phyloP scores from a whole-genome alignment of 2,888 invertebrate genomes.

The Apocheima hispidaria region DNA sequence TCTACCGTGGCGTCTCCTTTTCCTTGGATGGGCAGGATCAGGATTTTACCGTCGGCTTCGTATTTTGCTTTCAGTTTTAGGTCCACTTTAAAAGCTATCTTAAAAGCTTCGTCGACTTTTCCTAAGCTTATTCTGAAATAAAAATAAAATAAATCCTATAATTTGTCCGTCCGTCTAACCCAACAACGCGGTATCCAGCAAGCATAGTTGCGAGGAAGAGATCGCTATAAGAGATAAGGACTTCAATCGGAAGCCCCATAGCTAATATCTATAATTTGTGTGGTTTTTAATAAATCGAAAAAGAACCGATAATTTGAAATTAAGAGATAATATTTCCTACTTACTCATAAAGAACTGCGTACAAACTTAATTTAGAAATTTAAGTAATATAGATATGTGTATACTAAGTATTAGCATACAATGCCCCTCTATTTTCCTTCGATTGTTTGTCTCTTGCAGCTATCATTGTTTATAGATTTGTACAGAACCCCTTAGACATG shows the following conservation, averaged over 20 bases:
- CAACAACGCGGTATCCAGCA: no score
- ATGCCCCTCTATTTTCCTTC: conserved; percentile 25
- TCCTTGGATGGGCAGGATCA: conserved; percentile 83
- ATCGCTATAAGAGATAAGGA: no score
- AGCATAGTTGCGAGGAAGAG: no score
- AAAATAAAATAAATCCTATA: conserved; percentile 4
- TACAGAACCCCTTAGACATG: conserved; percentile 12
- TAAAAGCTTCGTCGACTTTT: conserved; percentile 61
- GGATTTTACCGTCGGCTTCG: conserved; percentile 77
- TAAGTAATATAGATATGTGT: background rate
- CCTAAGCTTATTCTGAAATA: conserved; percentile 66
- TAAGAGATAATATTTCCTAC: no score
- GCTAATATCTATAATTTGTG: no score
- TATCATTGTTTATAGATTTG: conserved; percentile 46
- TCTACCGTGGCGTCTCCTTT: conserved; percentile 75
- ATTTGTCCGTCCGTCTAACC: background rate
- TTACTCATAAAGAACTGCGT: no score
- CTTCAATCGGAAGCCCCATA: no score
- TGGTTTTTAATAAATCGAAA: no score
- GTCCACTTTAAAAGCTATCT: conserved; percentile 66
- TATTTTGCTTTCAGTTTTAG: conserved; percentile 77
- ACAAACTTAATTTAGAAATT: background rate
- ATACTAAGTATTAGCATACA: conserved; percentile 29
- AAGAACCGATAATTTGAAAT: no score
- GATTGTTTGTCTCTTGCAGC: conserved; percentile 25